phyloP scores from a whole-genome alignment of 2,113 vertebrate genomes.

The Tragelaphus strepsiceros region DNA sequence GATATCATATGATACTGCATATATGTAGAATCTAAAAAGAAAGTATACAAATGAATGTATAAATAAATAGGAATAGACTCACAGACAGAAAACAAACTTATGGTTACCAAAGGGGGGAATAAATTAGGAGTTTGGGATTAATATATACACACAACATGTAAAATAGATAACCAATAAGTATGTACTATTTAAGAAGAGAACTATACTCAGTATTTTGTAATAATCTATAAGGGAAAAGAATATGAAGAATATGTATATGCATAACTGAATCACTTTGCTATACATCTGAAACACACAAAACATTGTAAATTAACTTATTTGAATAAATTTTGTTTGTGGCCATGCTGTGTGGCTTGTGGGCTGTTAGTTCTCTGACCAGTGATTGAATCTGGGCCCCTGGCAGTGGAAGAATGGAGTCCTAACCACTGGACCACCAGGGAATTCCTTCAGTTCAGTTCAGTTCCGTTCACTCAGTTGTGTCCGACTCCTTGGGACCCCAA shows the following conservation, averaged over 20 bases:
- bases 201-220: not conserved
- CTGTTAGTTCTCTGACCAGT: not conserved
- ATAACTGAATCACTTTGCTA: not conserved
- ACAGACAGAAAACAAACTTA: not conserved
- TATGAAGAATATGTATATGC: not conserved
- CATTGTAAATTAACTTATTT: not conserved
- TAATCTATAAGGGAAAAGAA: not conserved
- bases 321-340: not conserved
- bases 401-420: accelerated
- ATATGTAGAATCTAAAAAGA: not conserved
- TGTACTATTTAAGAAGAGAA: not conserved
- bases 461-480: not conserved
- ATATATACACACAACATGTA: not conserved
- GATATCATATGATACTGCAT: not conserved
- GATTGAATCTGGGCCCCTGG: not conserved
- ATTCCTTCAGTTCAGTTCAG: not conserved
- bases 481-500: not conserved
- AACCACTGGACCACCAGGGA: not conserved
- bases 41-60: not conserved
- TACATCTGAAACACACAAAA: not conserved
- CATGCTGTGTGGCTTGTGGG: not conserved
- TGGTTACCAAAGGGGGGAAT: not conserved
- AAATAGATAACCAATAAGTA: not conserved
- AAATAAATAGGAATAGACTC: not conserved
- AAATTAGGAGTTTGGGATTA: not conserved